Percentiles rank a stretch among this genome's conserved stretches.
Conservation (phyloP, 2,888 invertebrate genomes). For the Gymnosoma rotundatum region DNA sequence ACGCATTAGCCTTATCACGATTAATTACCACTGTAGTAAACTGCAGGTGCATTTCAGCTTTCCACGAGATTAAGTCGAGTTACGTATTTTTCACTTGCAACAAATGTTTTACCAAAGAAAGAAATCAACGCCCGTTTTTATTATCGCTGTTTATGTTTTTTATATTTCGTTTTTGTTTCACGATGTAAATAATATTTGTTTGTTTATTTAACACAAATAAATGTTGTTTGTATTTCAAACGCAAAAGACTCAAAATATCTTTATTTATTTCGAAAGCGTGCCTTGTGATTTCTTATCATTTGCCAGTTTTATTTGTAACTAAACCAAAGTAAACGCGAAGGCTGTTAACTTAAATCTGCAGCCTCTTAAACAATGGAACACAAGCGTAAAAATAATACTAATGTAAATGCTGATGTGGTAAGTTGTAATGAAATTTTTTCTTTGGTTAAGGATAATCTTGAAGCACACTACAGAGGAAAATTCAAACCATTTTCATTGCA, state of each 20-base stretch:
- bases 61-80: slow-evolving; percentile 7
- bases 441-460: neutral
- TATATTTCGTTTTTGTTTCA: slow-evolving; percentile 7
- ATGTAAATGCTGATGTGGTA: neutral
- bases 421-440: slow-evolving; percentile 4
- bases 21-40: slow-evolving; percentile 18
- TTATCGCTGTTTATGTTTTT: slow-evolving; percentile 46
- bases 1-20: slow-evolving; percentile 49
- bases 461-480: neutral
- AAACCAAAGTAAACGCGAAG: slow-evolving; percentile 21
- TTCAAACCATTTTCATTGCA: neutral
- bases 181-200: slow-evolving; percentile 48
- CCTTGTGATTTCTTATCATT: slow-evolving; percentile 64
- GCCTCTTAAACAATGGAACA: slow-evolving; percentile 31
- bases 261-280: slow-evolving; percentile 62
- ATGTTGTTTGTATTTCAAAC: slow-evolving; percentile 22
- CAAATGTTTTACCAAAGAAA: slow-evolving; percentile 9
- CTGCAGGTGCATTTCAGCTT: slow-evolving; percentile 57
- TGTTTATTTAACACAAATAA: slow-evolving; percentile 65
- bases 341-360: slow-evolving; percentile 41
- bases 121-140: slow-evolving; percentile 54
- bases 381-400: slow-evolving; percentile 30
- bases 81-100: slow-evolving; percentile 48
- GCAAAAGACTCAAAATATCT: slow-evolving; percentile 43
- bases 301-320: neutral